These are phyloP conservation scores for Pterobdella sp. DNA, from an alignment of 2,888 invertebrate genomes.

Conservation along the genomic window DNA sequence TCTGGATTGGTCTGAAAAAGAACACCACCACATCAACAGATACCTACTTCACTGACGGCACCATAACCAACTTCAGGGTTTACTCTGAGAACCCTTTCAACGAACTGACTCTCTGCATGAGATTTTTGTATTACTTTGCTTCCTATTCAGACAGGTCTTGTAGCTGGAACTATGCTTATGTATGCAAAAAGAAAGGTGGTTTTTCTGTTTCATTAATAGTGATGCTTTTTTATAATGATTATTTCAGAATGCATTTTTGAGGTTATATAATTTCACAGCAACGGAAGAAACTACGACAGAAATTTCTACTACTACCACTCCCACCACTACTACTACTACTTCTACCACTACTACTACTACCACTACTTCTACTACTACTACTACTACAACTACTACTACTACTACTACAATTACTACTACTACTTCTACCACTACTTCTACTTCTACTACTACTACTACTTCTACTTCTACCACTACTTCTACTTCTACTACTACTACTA, in stretches of 20 bases:
- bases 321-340: constrained; percentile 37
- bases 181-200: constrained; percentile 3
- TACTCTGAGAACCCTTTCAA: not conserved
- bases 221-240: too few relatives aligned
- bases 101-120: not conserved
- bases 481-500: constrained; percentile 37
- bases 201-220: too few relatives aligned
- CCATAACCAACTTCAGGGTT: not conserved
- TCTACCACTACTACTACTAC: constrained; percentile 37
- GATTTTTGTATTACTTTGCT: not conserved
- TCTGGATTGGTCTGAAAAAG: not conserved
- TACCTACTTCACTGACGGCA: constrained; percentile 17
- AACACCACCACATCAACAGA: not conserved
- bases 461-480: constrained; percentile 36
- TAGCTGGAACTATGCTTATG: not conserved
- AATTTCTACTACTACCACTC: constrained; percentile 38
- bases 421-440: constrained; percentile 32
- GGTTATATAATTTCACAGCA: too few relatives aligned
- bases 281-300: constrained; percentile 35
- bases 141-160: not conserved
- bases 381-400: constrained; percentile 35
- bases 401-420: constrained; percentile 31
- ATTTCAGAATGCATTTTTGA: too few relatives aligned
- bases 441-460: constrained; percentile 36
- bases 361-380: constrained; percentile 37